Evolutionary conservation across 2,888 invertebrate species (phyloP).

Genomic region (Sphaeridia pumilis): DNA sequence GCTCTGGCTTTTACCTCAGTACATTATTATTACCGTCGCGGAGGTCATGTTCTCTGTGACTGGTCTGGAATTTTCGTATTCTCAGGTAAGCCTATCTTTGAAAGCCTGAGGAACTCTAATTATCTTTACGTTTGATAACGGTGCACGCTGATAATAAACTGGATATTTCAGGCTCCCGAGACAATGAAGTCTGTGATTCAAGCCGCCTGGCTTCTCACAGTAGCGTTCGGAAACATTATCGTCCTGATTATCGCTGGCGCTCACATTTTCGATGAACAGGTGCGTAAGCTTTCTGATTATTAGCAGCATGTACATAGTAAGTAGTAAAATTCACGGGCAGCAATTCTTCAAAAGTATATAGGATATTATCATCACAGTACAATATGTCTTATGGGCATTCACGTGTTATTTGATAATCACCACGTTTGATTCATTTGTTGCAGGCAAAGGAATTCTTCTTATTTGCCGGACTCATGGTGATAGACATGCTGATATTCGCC

Average conservation of each 20-base stretch:
- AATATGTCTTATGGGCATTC: background rate
- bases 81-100: constrained; percentile 46
- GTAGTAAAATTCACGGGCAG: background rate
- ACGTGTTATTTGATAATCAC: background rate
- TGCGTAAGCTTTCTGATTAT: constrained; percentile 24
- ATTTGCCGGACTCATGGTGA: constrained; percentile 54
- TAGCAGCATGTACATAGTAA: background rate
- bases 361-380: background rate
- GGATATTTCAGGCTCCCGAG: constrained; percentile 41
- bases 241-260: constrained; percentile 46
- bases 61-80: constrained; percentile 89
- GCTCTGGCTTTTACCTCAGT: constrained; percentile 78
- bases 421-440: constrained; percentile 35
- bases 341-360: no score
- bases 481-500: constrained; percentile 53
- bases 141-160: background rate
- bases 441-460: constrained; percentile 63
- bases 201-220: constrained; percentile 48
- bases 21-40: constrained; percentile 80
- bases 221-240: constrained; percentile 49
- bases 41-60: constrained; percentile 96
- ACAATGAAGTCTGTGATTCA: constrained; percentile 50
- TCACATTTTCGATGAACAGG: constrained; percentile 41
- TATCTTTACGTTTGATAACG: background rate
- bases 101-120: background rate